Percentiles rank a stretch among this genome's conserved stretches.
Conservation (phyloP, 2,888 invertebrate genomes). For the Cepaea hortensis region DNA sequence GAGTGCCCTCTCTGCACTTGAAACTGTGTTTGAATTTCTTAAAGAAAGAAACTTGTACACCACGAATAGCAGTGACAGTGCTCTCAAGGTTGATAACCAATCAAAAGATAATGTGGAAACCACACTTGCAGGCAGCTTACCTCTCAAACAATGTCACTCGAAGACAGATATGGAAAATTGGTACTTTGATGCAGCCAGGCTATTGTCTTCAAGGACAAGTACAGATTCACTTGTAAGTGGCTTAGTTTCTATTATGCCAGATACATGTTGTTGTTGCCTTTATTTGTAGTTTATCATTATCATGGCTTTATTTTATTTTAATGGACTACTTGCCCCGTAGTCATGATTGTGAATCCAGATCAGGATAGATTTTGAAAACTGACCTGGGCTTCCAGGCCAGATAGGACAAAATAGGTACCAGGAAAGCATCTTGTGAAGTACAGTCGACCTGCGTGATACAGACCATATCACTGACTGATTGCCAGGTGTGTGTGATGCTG, state of each 20-base stretch:
- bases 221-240: constrained; percentile 10
- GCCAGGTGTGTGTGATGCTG: too few relatives aligned
- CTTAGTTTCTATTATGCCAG: not conserved
- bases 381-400: too few relatives aligned
- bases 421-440: too few relatives aligned
- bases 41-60: not conserved
- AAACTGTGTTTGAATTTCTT: not conserved
- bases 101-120: not conserved
- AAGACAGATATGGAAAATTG: not conserved
- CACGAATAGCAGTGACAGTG: not conserved
- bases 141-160: not conserved
- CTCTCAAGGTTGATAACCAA: not conserved
- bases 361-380: too few relatives aligned
- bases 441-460: too few relatives aligned
- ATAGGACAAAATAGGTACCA: too few relatives aligned
- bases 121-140: not conserved
- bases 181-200: not conserved
- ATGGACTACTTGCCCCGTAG: not conserved
- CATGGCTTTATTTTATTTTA: not conserved
- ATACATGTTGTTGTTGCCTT: not conserved
- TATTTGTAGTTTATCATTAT: not conserved
- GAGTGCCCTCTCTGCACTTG: not conserved
- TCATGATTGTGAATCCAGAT: too few relatives aligned
- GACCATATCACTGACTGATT: too few relatives aligned
- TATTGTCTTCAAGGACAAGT: not conserved